Base-by-base conservation (phyloP, 2,113 vertebrate genomes). In the Pantherophis guttatus region DNA sequence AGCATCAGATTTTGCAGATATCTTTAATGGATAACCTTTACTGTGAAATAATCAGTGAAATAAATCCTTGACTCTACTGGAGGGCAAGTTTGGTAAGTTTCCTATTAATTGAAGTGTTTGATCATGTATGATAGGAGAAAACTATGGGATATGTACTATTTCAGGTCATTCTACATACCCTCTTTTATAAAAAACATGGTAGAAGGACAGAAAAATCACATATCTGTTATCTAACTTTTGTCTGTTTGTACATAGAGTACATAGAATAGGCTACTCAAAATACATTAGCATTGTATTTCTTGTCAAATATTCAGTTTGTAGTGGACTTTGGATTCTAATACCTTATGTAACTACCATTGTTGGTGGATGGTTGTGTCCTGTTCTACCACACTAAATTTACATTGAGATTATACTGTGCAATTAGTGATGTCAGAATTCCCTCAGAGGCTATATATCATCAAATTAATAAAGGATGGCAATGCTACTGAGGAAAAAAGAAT, bases 391-490 rank as follows among this genome's bases (percentile, higher is more conserved):
- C 26, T 52, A 89, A 89, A 62, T 48, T 70, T 92, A 88, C 59
- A 55, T 8, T 33, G 54, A 86, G 44, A 33, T 75, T 52, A 90
- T 3, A 86, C 29, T 4, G 3, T 86, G 55, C 55, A 86, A 52
- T 90, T 17, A 93, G 29, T 53, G 21, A 89, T 33, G 54, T 50
- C 29, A 90, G 26, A 53, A 81, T 90, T 62, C 55, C 48, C 70
- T 59, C 29, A 26, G 11, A 44, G 21, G 33, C 29, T 52, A 21
- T 86, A 44, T 12, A 92, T 75, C 50, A 92, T 93, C 65, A 89
- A 62, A 90, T 94, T 8, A 95, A 21, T 5, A 91, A 87, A 57
- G 89, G 33, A 17, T 81, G 29, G 91, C 39, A 58, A 8, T 86
- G 44, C 57, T 44, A 70, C 39, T 5, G 11, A 57, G n/a, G n/a